Conservation (phyloP, 2,797 vertebrate species). For the Chlorospingus flavigularis region DNA sequence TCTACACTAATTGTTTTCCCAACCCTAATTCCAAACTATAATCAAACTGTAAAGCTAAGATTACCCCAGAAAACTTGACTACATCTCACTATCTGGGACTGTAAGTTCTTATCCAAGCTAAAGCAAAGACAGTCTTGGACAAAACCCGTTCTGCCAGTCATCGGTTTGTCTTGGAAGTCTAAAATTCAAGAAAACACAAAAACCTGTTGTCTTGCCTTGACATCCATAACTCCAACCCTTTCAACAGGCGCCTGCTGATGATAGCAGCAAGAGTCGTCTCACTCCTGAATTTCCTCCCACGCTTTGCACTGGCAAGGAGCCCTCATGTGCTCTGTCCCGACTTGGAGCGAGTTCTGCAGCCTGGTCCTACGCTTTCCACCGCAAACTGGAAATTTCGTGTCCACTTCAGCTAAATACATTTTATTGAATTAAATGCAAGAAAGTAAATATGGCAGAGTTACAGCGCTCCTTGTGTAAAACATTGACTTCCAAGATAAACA, state of each 20-base stretch:
- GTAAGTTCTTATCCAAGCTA: neutral
- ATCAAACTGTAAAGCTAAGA: neutral
- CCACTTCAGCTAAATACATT: constrained; percentile 25
- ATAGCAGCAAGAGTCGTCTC: neutral
- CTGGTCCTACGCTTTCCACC: neutral
- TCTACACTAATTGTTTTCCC: neutral
- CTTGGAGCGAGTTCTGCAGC: neutral
- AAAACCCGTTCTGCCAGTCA: neutral
- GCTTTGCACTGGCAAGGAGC: constrained; percentile 14
- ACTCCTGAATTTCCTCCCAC: neutral
- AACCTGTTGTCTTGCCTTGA: neutral
- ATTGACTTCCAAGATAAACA: constrained; percentile 38
- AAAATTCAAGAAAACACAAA: neutral
- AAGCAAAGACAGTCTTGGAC: neutral
- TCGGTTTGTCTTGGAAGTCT: neutral
- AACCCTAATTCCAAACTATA: neutral
- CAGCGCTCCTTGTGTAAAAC: neutral
- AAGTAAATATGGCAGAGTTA: constrained; percentile 45
- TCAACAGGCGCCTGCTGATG: neutral
- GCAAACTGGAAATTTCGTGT: constrained; percentile 11
- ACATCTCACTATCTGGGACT: neutral
- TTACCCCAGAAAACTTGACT: neutral
- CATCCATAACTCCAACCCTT: neutral
- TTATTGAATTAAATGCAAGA: constrained; percentile 14
- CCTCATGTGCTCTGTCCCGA: neutral